Evolutionary conservation across 2,888 invertebrate genomes (phyloP), one percentile per base, ranked within the genome.

Genomic region (Agrochola lota): DNA sequence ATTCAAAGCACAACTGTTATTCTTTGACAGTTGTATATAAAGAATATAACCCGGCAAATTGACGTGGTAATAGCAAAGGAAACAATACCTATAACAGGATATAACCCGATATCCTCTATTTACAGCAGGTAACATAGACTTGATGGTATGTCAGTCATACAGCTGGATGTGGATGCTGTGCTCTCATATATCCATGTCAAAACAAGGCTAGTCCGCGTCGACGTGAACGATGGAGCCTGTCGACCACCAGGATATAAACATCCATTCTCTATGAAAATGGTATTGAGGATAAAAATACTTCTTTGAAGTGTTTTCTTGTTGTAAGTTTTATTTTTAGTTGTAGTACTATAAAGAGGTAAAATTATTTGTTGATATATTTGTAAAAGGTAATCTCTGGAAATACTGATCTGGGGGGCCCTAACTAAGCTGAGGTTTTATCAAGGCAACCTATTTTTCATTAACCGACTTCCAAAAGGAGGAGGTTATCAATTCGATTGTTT

Each of bases 181-280:
- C 74, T 73, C 69, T 17, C 76, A 67, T 88, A 78, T 81, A 87
- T 86, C 84, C 64, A 67, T 67, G 78, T 81, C 81, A 30, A 35
- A 43, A 62, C 46, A 62, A 23, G 35, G 52, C 82, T 66, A 75
- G 69, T 59, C 59, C 71, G 17, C 66, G 66, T 68, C 64, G 63
- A 77, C 80, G 67, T 88, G 86, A 87, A 77, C 75, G 71, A 87
- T 87, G 63, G 64, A 66, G n/a, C 66, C 71, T 52, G 88, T 77
- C 88, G 64, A 71, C 52, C 49, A 69, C 62, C 60, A 49, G 49
- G 78, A 79, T 76, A 76, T 57, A 74, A 68, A 17, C 71, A 86
- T 86, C 69, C 17, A 75, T 85, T 74, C 49, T 70, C 67, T 35
- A 71, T 75, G 55, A 88, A 87, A 86, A 87, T 88, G 55, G 59